These are phyloP conservation scores for Drosophila nigritarsus DNA, from an alignment of 2,888 invertebrate species.

Conservation along the genomic window DNA sequence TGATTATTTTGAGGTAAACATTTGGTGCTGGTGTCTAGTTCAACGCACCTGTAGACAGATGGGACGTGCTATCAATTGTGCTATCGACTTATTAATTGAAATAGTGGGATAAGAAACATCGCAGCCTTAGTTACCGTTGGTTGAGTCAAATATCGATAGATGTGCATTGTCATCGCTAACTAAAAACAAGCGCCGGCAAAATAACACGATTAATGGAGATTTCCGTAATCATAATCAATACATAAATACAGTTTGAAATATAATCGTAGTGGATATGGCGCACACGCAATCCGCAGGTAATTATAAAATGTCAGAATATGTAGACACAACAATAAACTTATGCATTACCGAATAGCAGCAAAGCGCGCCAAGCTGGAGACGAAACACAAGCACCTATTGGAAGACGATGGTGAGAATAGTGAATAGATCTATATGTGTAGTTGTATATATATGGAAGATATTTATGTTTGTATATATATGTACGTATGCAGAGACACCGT, in stretches of 20 bases:
- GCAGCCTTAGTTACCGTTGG: neutral
- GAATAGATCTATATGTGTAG: neutral
- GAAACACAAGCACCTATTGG: slow-evolving; percentile 47
- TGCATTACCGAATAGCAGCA: slow-evolving; percentile 6
- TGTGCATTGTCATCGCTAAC: slow-evolving; percentile 4
- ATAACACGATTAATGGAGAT: slow-evolving; percentile 24
- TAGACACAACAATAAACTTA: neutral
- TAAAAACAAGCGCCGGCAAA: slow-evolving; percentile 42
- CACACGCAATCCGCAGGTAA: slow-evolving; percentile 40
- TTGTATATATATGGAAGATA: neutral
- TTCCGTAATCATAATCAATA: slow-evolving; percentile 28
- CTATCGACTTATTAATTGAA: slow-evolving; percentile 1
- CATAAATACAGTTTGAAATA: slow-evolving; percentile 29
- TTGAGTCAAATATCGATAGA: neutral
- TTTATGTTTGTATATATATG: neutral
- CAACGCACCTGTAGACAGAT: slow-evolving; percentile 40
- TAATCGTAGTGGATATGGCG: slow-evolving; percentile 32
- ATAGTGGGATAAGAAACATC: neutral
- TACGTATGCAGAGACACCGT: slow-evolving; percentile 80
- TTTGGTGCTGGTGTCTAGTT: slow-evolving; percentile 18
- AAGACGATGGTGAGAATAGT: slow-evolving; percentile 64
- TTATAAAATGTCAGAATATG: neutral
- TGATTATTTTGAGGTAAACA: slow-evolving; percentile 85
- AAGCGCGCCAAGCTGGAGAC: slow-evolving; percentile 65
- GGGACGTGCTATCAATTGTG: neutral